These are phyloP conservation scores for Drosophila pruinosa DNA, from an alignment of 1,140 invertebrate genomes.

Conservation along the genomic window DNA sequence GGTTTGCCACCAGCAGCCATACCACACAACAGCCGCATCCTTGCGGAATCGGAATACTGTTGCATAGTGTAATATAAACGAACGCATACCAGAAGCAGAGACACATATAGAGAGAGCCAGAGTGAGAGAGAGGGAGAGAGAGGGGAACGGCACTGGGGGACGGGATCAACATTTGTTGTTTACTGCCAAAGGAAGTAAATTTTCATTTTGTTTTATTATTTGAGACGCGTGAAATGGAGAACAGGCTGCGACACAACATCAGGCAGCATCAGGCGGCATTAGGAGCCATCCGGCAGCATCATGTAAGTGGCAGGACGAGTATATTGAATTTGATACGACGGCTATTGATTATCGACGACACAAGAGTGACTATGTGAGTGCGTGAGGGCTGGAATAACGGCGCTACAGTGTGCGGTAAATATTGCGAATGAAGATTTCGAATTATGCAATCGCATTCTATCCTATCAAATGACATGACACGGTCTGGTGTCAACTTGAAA, in stretches of 20 bases:
- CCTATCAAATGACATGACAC: background rate
- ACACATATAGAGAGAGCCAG: background rate
- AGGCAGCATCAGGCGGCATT: background rate
- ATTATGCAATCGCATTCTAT: slow-evolving; percentile 31
- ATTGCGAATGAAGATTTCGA: slow-evolving; percentile 50
- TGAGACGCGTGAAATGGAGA: slow-evolving; percentile 32
- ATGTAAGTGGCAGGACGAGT: slow-evolving; percentile 8
- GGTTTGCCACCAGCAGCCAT: background rate
- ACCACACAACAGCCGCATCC: background rate
- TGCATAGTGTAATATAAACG: slow-evolving; percentile 34
- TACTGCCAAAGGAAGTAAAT: slow-evolving; percentile 72
- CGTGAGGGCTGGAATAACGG: background rate
- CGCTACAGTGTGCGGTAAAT: slow-evolving; percentile 32
- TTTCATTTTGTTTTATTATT: slow-evolving; percentile 77
- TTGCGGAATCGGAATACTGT: slow-evolving; percentile 19
- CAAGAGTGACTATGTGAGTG: too few species aligned
- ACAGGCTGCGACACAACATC: background rate
- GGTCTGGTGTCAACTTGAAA: slow-evolving; percentile 1
- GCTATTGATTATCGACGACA: slow-evolving; percentile 39
- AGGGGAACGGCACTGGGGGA: background rate
- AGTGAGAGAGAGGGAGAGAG: background rate
- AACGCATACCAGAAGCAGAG: background rate
- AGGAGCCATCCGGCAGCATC: background rate
- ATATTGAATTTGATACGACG: slow-evolving; percentile 65
- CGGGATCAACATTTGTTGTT: slow-evolving; percentile 70